Conservation (phyloP, 2,113 vertebrate species). For the Cacatua alba region DNA sequence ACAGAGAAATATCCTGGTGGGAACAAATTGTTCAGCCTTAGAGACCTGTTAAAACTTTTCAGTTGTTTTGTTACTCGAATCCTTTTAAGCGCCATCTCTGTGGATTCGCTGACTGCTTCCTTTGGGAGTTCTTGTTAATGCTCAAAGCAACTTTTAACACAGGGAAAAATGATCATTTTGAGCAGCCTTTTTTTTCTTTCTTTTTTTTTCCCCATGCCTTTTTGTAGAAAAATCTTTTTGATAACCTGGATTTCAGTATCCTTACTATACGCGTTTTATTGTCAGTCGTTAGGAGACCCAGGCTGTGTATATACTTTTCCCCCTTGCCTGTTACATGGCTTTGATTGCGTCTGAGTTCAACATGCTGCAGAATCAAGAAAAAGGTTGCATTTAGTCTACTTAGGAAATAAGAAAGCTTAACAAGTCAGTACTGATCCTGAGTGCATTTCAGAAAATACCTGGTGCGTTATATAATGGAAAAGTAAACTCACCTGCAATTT, state of each 20-base stretch:
- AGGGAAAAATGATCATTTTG: neutral
- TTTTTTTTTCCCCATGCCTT: neutral
- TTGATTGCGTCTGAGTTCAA: neutral
- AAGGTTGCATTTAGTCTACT: neutral
- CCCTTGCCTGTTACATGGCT: neutral
- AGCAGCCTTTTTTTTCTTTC: neutral
- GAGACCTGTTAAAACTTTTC: constrained; percentile 38
- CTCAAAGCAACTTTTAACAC: neutral
- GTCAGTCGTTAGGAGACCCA: neutral
- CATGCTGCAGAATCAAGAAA: neutral
- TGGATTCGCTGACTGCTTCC: neutral
- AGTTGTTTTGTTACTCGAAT: neutral
- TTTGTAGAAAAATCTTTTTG: neutral
- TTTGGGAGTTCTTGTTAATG: neutral
- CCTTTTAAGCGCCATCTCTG: neutral
- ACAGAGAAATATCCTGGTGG: constrained; percentile 38
- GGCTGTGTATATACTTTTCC: neutral
- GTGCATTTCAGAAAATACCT: neutral
- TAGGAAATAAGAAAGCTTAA: neutral
- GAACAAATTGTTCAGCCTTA: constrained; percentile 38
- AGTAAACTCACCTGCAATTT: neutral
- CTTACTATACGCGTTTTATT: neutral
- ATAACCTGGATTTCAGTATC: neutral
- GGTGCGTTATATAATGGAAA: neutral
- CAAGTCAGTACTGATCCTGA: neutral